phyloP scores from a whole-genome alignment of 2,797 vertebrate genomes.

The Picus viridis region DNA sequence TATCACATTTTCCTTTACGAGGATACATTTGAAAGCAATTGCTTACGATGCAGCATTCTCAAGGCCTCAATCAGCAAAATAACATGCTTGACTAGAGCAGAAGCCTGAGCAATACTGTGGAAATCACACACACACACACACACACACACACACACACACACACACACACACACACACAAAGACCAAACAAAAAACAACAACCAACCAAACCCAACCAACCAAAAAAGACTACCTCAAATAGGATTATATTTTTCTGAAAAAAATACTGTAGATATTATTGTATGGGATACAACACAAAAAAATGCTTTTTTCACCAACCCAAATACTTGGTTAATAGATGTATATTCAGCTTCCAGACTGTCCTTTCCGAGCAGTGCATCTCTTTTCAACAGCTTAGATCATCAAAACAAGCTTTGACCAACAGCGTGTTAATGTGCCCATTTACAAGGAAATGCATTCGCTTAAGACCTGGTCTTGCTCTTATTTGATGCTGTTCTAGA shows the following conservation, averaged over 20 bases:
- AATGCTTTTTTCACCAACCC: slow-evolving; percentile 36
- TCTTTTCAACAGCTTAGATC: slow-evolving; percentile 68
- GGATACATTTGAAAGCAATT: slow-evolving; percentile 76
- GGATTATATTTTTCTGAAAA: slow-evolving; percentile 8
- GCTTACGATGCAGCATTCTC: slow-evolving; percentile 82
- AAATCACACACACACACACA: slow-evolving; percentile 33
- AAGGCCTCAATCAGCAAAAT: slow-evolving; percentile 79
- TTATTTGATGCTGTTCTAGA: slow-evolving; percentile 54
- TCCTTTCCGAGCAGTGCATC: slow-evolving; percentile 56
- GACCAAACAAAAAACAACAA: slow-evolving; percentile 19
- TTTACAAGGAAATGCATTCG: slow-evolving; percentile 80
- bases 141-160: neutral
- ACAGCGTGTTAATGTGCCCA: slow-evolving; percentile 78
- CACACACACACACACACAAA: too few relatives aligned
- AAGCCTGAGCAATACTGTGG: slow-evolving; percentile 80
- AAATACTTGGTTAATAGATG: slow-evolving; percentile 13
- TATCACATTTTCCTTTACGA: slow-evolving; percentile 63
- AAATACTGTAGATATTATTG: slow-evolving; percentile 18
- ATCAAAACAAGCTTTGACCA: slow-evolving; percentile 72
- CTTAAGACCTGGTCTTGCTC: slow-evolving; percentile 71
- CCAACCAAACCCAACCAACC: neutral
- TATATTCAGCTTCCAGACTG: slow-evolving; percentile 8
- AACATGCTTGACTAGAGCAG: slow-evolving; percentile 81
- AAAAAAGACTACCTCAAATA: neutral
- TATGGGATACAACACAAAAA: slow-evolving; percentile 11